Percentiles rank a stretch among this genome's conserved stretches.
These are phyloP conservation scores for Colletes gigas DNA, from an alignment of 1,140 invertebrate species.

Conservation along the genomic window DNA sequence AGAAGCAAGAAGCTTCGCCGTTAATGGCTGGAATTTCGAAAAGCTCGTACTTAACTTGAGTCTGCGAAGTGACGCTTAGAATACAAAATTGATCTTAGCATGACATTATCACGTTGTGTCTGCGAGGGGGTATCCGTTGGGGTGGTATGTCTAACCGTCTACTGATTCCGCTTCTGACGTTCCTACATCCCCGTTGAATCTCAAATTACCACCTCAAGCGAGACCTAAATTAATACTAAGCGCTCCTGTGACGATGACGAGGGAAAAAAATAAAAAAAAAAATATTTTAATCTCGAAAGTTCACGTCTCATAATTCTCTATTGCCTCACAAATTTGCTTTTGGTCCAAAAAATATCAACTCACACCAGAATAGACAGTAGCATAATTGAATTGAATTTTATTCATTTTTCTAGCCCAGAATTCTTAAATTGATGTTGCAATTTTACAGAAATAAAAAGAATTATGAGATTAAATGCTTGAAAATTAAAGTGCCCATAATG, in stretches of 20 bases:
- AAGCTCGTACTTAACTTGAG: constrained; percentile 75
- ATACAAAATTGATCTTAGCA: constrained; percentile 79
- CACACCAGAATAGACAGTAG: too few species aligned
- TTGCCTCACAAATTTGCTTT: background rate
- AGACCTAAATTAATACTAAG: constrained; percentile 39
- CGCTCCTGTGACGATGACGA: background rate
- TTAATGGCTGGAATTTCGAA: constrained; percentile 75
- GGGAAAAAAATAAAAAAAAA: background rate
- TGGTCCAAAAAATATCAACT: too few species aligned
- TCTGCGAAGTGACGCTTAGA: constrained; percentile 74
- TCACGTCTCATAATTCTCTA: background rate
- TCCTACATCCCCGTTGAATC: constrained; percentile 50
- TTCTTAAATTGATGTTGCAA: too few species aligned
- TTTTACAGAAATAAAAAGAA: too few species aligned
- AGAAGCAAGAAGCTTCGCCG: constrained; percentile 55
- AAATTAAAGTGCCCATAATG: too few species aligned
- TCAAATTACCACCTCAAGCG: constrained; percentile 35
- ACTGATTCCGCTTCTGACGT: constrained; percentile 38
- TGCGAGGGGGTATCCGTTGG: constrained; percentile 36
- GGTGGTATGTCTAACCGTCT: constrained; percentile 38
- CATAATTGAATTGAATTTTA: too few species aligned
- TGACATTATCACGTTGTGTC: constrained; percentile 68
- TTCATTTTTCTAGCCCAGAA: too few species aligned
- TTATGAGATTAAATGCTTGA: too few species aligned
- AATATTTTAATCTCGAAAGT: background rate